phyloP scores from a whole-genome alignment of 64 coral and sea anemone species.

The Porites australiensis region DNA sequence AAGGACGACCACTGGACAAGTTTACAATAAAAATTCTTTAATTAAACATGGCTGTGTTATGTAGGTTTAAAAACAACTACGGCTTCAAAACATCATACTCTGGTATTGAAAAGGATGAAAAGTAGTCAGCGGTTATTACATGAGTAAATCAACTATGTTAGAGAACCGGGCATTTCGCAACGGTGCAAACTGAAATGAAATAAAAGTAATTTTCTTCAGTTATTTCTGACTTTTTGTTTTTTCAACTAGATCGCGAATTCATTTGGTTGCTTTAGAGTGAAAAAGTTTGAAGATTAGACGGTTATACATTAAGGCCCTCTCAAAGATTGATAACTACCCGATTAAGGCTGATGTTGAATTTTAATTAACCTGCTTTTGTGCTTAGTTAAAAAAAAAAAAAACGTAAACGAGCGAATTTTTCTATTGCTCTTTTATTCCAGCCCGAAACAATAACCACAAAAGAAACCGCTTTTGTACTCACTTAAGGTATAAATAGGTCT shows the following conservation, averaged over 20 bases:
- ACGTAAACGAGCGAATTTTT: neutral
- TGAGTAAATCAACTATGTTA: too few species aligned
- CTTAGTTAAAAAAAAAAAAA: neutral
- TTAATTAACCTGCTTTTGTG: slow-evolving; percentile 32
- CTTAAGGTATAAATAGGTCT: neutral
- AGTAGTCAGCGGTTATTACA: too few species aligned
- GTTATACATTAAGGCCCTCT: neutral
- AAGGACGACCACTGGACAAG: too few species aligned
- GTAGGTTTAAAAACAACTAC: too few species aligned
- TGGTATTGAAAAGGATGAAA: too few species aligned
- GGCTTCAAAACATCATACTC: too few species aligned
- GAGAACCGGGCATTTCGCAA: too few species aligned
- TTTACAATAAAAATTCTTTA: too few species aligned
- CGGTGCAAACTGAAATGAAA: too few species aligned
- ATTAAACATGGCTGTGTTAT: too few species aligned
- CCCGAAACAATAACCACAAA: neutral
- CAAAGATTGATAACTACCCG: neutral
- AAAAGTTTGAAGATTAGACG: neutral
- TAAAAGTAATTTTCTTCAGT: too few species aligned
- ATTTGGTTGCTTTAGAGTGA: neutral
- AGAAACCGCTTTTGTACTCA: slow-evolving; percentile 28
- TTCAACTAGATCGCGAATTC: too few species aligned
- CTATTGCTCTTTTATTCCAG: neutral
- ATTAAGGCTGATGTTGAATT: slow-evolving; percentile 7
- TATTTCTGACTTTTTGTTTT: neutral